Evolutionary conservation across 2,888 invertebrate species (phyloP).

Genomic region (Cyaniris semiargus): DNA sequence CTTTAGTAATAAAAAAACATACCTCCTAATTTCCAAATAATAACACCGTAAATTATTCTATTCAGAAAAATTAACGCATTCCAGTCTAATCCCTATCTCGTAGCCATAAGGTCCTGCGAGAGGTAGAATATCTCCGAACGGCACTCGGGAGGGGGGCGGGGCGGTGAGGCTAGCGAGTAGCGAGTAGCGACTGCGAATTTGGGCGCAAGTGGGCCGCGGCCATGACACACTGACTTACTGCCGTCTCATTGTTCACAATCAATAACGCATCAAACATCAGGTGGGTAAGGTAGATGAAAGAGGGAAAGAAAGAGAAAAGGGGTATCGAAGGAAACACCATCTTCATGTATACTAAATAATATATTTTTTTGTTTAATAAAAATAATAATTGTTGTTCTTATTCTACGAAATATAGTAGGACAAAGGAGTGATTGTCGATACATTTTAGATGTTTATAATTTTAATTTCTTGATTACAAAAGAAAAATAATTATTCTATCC

Average conservation of each 20-base stretch:
- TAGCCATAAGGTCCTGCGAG: not conserved
- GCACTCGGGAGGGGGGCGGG: not conserved
- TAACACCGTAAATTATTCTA: not conserved
- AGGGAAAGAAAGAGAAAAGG: not conserved
- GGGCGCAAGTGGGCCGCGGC: constrained; percentile 75
- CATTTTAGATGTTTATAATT: too few relatives aligned
- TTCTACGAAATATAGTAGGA: too few relatives aligned
- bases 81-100: not conserved
- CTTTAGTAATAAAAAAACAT: not conserved
- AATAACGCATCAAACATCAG: constrained; percentile 73
- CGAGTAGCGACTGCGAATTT: constrained; percentile 73
- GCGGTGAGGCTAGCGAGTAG: constrained; percentile 57
- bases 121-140: not conserved
- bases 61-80: not conserved
- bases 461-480: too few relatives aligned
- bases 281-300: constrained; percentile 12
- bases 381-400: too few relatives aligned
- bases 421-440: too few relatives aligned
- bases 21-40: too few relatives aligned
- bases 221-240: constrained; percentile 80
- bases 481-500: too few relatives aligned
- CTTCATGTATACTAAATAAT: too few relatives aligned
- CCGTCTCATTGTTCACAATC: constrained; percentile 79
- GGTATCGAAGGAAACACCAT: too few relatives aligned
- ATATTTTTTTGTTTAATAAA: too few relatives aligned